These are phyloP conservation scores for Cryptoleucopteryx plumbea DNA, from an alignment of 2,113 vertebrate genomes.

Conservation along the genomic window DNA sequence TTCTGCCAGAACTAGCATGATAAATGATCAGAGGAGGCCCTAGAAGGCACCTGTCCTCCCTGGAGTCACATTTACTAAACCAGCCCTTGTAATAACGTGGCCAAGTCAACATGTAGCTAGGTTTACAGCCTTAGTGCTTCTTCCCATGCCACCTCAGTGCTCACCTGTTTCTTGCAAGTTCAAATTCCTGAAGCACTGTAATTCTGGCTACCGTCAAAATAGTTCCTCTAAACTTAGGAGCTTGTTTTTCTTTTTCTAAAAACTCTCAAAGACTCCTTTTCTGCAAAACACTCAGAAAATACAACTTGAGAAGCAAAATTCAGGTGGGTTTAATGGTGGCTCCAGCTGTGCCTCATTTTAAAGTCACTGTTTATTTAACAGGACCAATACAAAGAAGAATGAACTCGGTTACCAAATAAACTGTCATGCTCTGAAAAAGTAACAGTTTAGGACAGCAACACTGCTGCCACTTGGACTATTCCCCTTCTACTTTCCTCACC, in stretches of 20 bases:
- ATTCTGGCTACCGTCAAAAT: background rate
- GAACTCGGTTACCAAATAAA: background rate
- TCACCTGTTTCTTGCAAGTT: background rate
- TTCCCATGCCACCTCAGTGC: background rate
- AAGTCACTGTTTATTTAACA: conserved; percentile 6
- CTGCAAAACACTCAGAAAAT: conserved; percentile 13
- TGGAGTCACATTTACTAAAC: background rate
- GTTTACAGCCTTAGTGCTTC: background rate
- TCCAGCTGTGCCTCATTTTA: conserved; percentile 15
- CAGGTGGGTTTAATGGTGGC: background rate
- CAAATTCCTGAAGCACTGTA: background rate
- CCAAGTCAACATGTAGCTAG: background rate
- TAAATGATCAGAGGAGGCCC: background rate
- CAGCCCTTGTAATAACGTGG: background rate
- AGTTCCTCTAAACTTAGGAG: background rate
- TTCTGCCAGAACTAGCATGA: background rate
- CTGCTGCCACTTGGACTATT: background rate
- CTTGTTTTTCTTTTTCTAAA: background rate
- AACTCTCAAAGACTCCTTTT: background rate
- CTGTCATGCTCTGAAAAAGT: background rate
- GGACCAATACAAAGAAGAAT: background rate
- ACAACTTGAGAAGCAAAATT: background rate
- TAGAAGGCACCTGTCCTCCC: background rate
- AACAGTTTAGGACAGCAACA: background rate
- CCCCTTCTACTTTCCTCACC: background rate